Percentiles rank a stretch among this genome's conserved stretches.
These are phyloP conservation scores for Drosophila melanosoma DNA, from an alignment of 2,888 invertebrate species.

Conservation along the genomic window DNA sequence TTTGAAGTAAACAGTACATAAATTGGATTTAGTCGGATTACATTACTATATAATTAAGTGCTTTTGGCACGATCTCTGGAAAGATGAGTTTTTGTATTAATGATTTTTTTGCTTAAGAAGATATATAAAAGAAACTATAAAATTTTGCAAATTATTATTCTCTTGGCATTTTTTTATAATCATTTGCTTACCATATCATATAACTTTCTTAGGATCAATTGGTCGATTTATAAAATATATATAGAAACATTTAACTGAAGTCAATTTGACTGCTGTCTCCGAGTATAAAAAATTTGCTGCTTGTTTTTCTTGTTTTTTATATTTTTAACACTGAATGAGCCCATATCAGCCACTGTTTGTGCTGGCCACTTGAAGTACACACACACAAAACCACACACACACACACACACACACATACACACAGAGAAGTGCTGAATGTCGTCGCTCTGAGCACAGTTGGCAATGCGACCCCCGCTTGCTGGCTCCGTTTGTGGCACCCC, in stretches of 20 bases:
- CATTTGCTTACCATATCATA: background rate
- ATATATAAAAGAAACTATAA: background rate
- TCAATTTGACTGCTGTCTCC: background rate
- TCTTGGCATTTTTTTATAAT: background rate
- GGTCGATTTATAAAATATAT: background rate
- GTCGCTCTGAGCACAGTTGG: constrained; percentile 44
- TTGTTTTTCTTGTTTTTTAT: background rate
- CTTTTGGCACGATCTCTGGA: background rate
- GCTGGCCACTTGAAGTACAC: constrained; percentile 51
- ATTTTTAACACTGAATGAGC: background rate
- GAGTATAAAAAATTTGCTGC: background rate
- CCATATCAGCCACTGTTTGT: constrained; percentile 36
- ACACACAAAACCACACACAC: constrained; percentile 8
- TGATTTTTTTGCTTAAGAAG: no score
- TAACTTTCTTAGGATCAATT: background rate
- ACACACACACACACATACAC: constrained; percentile 12
- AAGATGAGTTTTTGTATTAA: background rate
- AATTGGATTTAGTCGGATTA: background rate
- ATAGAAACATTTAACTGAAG: background rate
- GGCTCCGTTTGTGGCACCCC: no score
- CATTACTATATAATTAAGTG: background rate
- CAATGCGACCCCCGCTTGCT: background rate
- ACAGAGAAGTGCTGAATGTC: constrained; percentile 28
- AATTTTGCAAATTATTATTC: background rate
- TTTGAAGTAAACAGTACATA: background rate